Conservation (phyloP, 2,113 vertebrate genomes). For the Cavia aperea region DNA sequence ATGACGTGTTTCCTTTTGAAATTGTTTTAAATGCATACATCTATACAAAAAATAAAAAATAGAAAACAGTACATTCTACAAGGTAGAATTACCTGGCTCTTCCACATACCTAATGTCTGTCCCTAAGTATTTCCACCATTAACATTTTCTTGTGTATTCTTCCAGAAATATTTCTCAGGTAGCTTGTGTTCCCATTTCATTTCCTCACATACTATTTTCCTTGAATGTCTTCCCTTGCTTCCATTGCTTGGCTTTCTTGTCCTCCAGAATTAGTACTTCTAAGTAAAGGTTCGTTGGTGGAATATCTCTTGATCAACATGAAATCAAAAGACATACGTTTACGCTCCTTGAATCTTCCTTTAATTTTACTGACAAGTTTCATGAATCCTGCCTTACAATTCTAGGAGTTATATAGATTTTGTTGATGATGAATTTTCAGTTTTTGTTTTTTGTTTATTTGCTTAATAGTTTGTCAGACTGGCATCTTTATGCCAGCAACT, state of each 20-base stretch:
- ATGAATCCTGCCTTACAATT: not conserved
- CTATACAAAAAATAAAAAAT: not conserved
- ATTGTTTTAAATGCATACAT: not conserved
- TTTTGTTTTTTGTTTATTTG: not conserved
- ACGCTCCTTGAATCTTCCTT: not conserved
- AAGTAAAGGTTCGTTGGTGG: not conserved
- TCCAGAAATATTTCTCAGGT: conserved; percentile 3
- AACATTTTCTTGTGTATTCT: not conserved
- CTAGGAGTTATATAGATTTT: not conserved
- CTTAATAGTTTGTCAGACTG: not conserved
- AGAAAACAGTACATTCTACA: not conserved
- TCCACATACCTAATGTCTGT: not conserved
- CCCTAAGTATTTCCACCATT: not conserved
- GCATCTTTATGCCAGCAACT: not conserved
- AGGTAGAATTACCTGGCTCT: not conserved
- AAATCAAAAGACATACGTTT: not conserved
- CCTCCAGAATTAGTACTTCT: not conserved
- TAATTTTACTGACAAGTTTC: conserved; percentile 8
- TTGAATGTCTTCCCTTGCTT: not conserved
- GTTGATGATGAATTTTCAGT: not conserved
- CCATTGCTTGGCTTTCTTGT: not conserved
- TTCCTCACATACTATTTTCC: not conserved
- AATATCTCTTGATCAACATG: not conserved
- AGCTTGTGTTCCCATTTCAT: not conserved
- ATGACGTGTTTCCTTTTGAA: not conserved